These are phyloP conservation scores for Leptinotarsa peninsularis DNA, from an alignment of 2,888 invertebrate species.

Conservation along the genomic window DNA sequence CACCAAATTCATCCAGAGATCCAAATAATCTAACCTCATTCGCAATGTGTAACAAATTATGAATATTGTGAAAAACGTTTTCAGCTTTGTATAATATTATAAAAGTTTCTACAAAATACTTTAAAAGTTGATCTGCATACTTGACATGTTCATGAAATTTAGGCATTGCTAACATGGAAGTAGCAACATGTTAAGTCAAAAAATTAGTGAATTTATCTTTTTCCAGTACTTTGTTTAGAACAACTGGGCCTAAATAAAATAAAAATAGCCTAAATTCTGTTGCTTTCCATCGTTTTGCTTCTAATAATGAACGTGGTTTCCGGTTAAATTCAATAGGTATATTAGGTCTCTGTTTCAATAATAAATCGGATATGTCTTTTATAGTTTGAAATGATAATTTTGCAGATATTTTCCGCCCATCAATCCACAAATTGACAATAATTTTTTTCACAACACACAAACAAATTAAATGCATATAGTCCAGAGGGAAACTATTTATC, in stretches of 20 bases:
- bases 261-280: slow-evolving; percentile 32
- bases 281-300: slow-evolving; percentile 29
- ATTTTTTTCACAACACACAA: slow-evolving; percentile 24
- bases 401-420: slow-evolving; percentile 23
- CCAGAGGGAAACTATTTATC: slow-evolving; percentile 15
- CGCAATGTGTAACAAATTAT: slow-evolving; percentile 6
- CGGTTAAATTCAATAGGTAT: slow-evolving; percentile 28
- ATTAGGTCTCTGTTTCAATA: slow-evolving; percentile 19
- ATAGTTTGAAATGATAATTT: slow-evolving; percentile 27
- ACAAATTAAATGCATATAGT: slow-evolving; percentile 40
- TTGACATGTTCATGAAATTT: slow-evolving; percentile 11
- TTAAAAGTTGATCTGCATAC: slow-evolving; percentile 23
- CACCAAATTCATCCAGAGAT: slow-evolving; percentile 17
- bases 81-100: slow-evolving; percentile 12
- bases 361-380: slow-evolving; percentile 2
- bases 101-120: slow-evolving; percentile 22
- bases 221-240: slow-evolving; percentile 27
- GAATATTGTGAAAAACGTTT: slow-evolving; percentile 16
- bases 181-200: slow-evolving; percentile 29
- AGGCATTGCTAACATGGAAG: slow-evolving; percentile 26
- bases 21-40: slow-evolving; percentile 8
- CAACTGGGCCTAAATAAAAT: slow-evolving; percentile 27
- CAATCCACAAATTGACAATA: slow-evolving; percentile 11
- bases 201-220: slow-evolving; percentile 27
- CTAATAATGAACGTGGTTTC: slow-evolving; percentile 24